Conservation (phyloP, 2,888 invertebrate species). For the Lissonota sp. region DNA sequence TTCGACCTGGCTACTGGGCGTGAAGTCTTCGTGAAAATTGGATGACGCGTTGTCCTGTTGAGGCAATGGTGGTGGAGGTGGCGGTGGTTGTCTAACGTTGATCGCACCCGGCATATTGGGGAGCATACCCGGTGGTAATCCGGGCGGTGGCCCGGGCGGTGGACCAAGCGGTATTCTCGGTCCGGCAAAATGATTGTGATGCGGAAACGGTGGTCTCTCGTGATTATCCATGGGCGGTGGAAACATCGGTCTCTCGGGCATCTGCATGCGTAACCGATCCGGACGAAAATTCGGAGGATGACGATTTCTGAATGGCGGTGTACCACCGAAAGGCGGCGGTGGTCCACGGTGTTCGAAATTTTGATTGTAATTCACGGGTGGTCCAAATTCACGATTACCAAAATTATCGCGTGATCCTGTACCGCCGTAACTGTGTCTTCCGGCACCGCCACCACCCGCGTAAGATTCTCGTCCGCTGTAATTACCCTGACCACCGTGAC, state of each 20-base stretch:
- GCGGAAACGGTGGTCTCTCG: conserved; percentile 68
- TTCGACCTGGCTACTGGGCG: conserved; percentile 61
- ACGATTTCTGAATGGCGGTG: conserved; percentile 76
- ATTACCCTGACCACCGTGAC: conserved; percentile 74
- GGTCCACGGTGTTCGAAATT: conserved; percentile 78
- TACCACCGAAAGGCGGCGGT: conserved; percentile 73
- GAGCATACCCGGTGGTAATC: conserved; percentile 58
- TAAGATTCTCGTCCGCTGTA: conserved; percentile 84
- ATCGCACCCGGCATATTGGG: conserved; percentile 44
- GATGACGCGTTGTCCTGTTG: conserved; percentile 56
- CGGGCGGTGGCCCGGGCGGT: conserved; percentile 65
- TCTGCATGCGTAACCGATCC: conserved; percentile 61
- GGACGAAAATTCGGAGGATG: conserved; percentile 79
- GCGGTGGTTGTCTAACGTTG: conserved; percentile 52
- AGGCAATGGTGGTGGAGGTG: conserved; percentile 32
- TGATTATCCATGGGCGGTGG: conserved; percentile 54
- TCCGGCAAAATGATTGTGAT: conserved; percentile 57
- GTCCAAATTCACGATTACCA: conserved; percentile 76
- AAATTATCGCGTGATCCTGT: conserved; percentile 71
- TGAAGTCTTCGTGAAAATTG: conserved; percentile 69
- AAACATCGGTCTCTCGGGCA: conserved; percentile 53
- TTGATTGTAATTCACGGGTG: conserved; percentile 74
- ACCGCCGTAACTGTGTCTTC: conserved; percentile 80
- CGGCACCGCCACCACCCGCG: conserved; percentile 74
- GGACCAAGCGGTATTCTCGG: conserved; percentile 64